Evolutionary conservation across 1,140 invertebrate species (phyloP).

Genomic region (Triops longicaudatus): DNA sequence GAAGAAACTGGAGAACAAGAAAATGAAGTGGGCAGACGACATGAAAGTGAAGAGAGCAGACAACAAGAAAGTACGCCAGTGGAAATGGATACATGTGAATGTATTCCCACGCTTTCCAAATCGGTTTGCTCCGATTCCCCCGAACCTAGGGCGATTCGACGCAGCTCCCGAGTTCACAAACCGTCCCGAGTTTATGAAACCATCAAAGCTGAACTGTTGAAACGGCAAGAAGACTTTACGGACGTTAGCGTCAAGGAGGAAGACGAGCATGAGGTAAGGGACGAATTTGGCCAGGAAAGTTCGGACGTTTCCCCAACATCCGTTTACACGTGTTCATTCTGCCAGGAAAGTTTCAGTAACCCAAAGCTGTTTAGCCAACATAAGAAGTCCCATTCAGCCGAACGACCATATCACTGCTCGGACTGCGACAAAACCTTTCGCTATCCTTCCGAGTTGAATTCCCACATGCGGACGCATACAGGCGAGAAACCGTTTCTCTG

Average conservation of each 20-base stretch:
- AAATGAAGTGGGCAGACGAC: not conserved
- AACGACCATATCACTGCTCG: conserved; percentile 9
- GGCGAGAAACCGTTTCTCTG: conserved; percentile 27
- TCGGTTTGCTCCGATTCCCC: not conserved
- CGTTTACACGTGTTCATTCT: not conserved
- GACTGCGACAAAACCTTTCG: conserved; percentile 20
- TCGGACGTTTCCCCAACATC: not conserved
- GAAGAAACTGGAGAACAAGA: not conserved
- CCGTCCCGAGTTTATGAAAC: not conserved
- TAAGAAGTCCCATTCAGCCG: not conserved
- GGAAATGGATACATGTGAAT: not conserved
- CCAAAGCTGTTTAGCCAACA: not conserved
- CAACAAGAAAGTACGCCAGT: not conserved
- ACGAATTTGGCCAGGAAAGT: not conserved
- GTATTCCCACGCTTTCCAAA: not conserved
- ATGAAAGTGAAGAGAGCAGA: not conserved
- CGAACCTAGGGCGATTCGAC: not conserved
- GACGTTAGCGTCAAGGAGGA: not conserved
- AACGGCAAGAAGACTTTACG: not conserved
- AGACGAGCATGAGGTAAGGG: not conserved
- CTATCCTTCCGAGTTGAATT: conserved; percentile 1
- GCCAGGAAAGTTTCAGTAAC: not conserved
- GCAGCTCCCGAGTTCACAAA: not conserved
- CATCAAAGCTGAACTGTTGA: no score
- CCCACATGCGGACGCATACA: conserved; percentile 16